Base-by-base conservation (phyloP, 2,113 vertebrate species). In the Esox niger region DNA sequence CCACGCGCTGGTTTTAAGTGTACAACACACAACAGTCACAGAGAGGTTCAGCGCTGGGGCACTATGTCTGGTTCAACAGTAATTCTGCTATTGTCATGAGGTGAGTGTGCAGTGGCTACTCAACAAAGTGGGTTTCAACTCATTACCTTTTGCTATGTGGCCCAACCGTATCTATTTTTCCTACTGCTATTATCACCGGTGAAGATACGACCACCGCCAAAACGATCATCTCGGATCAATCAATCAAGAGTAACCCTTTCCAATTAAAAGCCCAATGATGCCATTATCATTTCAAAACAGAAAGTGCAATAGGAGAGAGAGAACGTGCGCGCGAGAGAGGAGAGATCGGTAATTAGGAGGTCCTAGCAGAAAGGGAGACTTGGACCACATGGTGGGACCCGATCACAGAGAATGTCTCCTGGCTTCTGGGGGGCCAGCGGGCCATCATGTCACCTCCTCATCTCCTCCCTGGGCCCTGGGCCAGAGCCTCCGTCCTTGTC, bases 401-500 rank as follows among this genome's bases (percentile, higher is more conserved):
- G 21, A 68, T 32, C 57, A 3, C 59, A 30, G 73, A 58, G 71
- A 21, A n/a, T n/a, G 54, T 76, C 76, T 76, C 57, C 72, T 75
- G 64, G 77, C 70, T 70, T 87, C 75, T 84, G 80, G 82, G 83
- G 80, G 79, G 76, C 74, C 74, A 79, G 83, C 74, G 79, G 75
- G 78, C 76, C 74, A 80, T 38, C 20, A 78, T 82, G 79, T 85
- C 84, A 80, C 73, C 57, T 11, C 69, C 75, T 23, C 83, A 76
- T 71, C 57, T n/a, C 69, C 75, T 23, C 83, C 73, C 77, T 86
- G 85, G 85, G 82, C 83, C 84, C 80, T 66, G 64, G 82, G 84
- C 86, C 88, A 86, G 82, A 76, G 79, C 78, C 87, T 80, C 86
- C 82, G 83, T 86, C 86, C 81, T 81, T 88, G 87, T 90, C 88